Conservation (phyloP, 2,888 invertebrate genomes). For the Diogma glabrata region DNA sequence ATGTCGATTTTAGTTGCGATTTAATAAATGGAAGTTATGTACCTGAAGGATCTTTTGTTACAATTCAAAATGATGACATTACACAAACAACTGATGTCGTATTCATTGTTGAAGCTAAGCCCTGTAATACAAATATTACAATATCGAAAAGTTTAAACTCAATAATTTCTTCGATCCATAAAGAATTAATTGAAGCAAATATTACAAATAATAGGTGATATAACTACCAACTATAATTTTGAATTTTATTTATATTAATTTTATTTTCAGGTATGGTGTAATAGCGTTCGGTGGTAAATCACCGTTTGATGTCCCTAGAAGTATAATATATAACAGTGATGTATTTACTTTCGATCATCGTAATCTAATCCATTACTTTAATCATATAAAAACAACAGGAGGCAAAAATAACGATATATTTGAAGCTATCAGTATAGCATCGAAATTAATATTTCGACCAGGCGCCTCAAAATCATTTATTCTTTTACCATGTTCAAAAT, state of each 20-base stretch:
- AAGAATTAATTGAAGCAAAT: constrained; percentile 51
- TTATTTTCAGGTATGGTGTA: constrained; percentile 55
- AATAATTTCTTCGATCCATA: constrained; percentile 53
- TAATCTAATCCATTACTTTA: constrained; percentile 54
- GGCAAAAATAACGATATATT: constrained; percentile 53
- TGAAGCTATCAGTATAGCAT: constrained; percentile 61
- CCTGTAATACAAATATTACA: constrained; percentile 63
- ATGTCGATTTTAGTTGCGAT: constrained; percentile 45
- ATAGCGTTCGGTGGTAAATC: constrained; percentile 73
- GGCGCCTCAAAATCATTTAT: constrained; percentile 76
- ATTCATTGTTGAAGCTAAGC: constrained; percentile 77
- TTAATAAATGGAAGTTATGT: constrained; percentile 55
- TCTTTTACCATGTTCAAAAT: constrained; percentile 67
- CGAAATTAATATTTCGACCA: constrained; percentile 62
- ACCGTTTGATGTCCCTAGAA: constrained; percentile 58
- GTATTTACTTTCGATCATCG: constrained; percentile 51
- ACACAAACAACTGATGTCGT: constrained; percentile 72
- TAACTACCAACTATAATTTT: not conserved
- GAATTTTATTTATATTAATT: not conserved
- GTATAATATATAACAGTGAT: constrained; percentile 57
- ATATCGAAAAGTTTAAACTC: constrained; percentile 55
- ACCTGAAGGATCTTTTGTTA: constrained; percentile 63
- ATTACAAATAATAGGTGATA: constrained; percentile 55
- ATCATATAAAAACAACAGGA: constrained; percentile 52
- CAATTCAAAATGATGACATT: constrained; percentile 44